These are phyloP conservation scores for Nothocercus nigrocapillus DNA, from an alignment of 2,113 vertebrate genomes.

Conservation along the genomic window DNA sequence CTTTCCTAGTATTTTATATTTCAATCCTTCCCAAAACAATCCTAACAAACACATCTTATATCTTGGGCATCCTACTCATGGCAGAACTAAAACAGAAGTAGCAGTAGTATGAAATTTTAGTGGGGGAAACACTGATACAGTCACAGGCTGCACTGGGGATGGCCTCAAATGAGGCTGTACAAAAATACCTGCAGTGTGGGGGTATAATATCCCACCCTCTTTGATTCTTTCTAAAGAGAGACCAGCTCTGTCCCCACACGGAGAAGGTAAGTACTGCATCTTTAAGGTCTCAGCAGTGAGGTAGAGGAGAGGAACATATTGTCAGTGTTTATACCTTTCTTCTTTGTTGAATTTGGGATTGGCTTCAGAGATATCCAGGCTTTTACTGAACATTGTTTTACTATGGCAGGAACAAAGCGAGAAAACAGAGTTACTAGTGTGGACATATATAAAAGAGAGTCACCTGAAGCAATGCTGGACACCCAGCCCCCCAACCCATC, in stretches of 20 bases:
- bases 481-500: slow-evolving; percentile 62
- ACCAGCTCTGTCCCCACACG: slow-evolving; percentile 30
- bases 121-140: not conserved
- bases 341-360: slow-evolving; percentile 95
- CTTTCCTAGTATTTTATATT: not conserved
- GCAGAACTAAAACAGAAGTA: slow-evolving; percentile 17
- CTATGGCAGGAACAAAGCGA: slow-evolving; percentile 93
- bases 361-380: slow-evolving; percentile 96
- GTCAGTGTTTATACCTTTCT: slow-evolving; percentile 91
- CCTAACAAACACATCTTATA: not conserved
- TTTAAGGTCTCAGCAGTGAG: slow-evolving; percentile 79
- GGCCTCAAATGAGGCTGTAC: slow-evolving; percentile 8
- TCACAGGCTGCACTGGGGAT: not conserved
- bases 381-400: slow-evolving; percentile 99
- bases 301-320: slow-evolving; percentile 75
- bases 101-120: slow-evolving; percentile 21
- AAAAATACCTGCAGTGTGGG: not conserved
- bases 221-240: slow-evolving; percentile 12
- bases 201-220: slow-evolving; percentile 19
- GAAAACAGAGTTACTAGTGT: slow-evolving; percentile 83
- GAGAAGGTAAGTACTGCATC: slow-evolving; percentile 83
- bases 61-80: not conserved
- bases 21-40: not conserved
- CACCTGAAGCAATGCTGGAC: slow-evolving; percentile 68
- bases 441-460: slow-evolving; percentile 76